Evolutionary conservation across 2,797 vertebrate genomes (phyloP), one percentile per base, ranked within the genome.

Genomic region (Hybognathus amarus): DNA sequence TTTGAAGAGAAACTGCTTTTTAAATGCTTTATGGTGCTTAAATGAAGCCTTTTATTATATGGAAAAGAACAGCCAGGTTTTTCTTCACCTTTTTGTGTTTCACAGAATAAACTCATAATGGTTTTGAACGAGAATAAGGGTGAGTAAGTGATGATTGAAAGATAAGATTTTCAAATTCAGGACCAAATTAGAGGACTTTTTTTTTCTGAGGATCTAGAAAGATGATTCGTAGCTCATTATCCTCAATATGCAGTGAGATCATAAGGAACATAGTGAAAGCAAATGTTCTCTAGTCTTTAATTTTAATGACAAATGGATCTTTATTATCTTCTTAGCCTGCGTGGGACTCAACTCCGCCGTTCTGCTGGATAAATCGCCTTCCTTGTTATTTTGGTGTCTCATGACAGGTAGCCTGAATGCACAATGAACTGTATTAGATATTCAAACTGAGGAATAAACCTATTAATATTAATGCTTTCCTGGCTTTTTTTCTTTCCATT

Each of bases 381-480:
- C 15, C 64, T 69, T 61, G 74, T 83, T 78, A 69, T 61, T 54
- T 63, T 50, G 75, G 52, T 70, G 66, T 70, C 52, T 83, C 47
- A 40, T 77, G 82, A 78, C 50, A 77, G 82, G 82, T 78, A 77
- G 63, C 63, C 66, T 59, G 79, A 70, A 80, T 80, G 40, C 73
- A 76, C 71, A 78, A 77, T 78, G 74, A 77, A 78, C 66, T 36
- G 54, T 71, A 87, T 86, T 81, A 88, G 13, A 54, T 73, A 80
- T 80, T 85, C 83, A 69, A 42, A 79, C 74, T 54, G 74, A 81
- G 68, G 54, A 74, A 80, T 36, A 85, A 76, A 82, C 80, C 80
- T 73, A 82, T 88, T 85, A 77, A 87, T 87, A 83, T 87, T 82
- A 75, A 88, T 87, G 50, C 52, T 20, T 59, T 73, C 71, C 80